These are phyloP conservation scores for Sebastes variabilis DNA, from an alignment of 2,797 vertebrate genomes.

Conservation along the genomic window DNA sequence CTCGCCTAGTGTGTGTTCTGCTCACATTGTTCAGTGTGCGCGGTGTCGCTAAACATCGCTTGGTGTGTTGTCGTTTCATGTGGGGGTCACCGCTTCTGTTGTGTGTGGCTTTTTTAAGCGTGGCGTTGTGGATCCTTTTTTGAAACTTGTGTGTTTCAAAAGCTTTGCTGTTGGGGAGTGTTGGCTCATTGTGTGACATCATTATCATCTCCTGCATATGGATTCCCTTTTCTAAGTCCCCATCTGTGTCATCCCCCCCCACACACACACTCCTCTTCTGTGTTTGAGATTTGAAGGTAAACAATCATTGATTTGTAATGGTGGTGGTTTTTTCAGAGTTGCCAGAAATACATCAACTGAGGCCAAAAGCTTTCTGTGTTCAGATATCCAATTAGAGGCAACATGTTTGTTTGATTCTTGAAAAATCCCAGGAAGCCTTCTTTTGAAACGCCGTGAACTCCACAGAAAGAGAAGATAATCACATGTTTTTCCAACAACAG, in stretches of 20 bases:
- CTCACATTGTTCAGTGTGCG: constrained; percentile 3
- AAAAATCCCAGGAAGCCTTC: constrained; percentile 1
- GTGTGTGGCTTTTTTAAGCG: constrained; percentile 19
- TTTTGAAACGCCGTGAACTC: constrained; percentile 15
- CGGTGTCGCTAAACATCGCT: constrained; percentile 5
- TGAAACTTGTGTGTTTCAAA: constrained; percentile 12
- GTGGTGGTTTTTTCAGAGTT: constrained; percentile 11
- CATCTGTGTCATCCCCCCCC: neutral
- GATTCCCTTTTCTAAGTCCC: constrained; percentile 5
- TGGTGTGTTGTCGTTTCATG: neutral
- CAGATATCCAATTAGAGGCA: constrained; percentile 22
- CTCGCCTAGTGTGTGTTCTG: constrained; percentile 2
- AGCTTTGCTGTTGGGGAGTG: neutral
- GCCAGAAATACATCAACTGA: neutral
- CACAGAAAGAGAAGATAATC: constrained; percentile 16
- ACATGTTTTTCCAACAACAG: neutral
- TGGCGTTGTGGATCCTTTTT: neutral
- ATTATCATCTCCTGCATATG: constrained; percentile 11
- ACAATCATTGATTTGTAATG: constrained; percentile 21
- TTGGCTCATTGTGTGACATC: neutral
- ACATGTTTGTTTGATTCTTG: neutral
- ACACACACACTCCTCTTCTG: neutral
- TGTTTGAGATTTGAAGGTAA: neutral
- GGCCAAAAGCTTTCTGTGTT: neutral
- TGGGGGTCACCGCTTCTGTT: constrained; percentile 12